Base-by-base conservation (phyloP, 2,113 vertebrate genomes). In the Myocastor coypus region DNA sequence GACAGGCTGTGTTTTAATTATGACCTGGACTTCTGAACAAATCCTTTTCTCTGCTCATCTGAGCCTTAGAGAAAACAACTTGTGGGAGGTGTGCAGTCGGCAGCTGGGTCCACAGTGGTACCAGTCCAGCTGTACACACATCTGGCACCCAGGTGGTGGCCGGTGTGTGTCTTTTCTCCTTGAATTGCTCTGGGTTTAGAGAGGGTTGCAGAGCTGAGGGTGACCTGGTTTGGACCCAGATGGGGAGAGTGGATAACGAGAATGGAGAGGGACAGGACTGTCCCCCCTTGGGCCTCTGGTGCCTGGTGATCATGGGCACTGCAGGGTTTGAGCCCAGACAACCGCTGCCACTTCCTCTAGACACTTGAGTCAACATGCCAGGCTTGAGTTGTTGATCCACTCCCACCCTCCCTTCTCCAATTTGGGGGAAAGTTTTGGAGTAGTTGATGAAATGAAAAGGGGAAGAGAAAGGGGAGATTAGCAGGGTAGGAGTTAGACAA, bases 1-100 rank as follows among this genome's bases (percentile, higher is more conserved):
- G 90, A 94, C 94, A 96, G 94, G 82, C 96, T 91, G 94, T 83
- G 87, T 92, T 97, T 97, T 97, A 95, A 97, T 97, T 97, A 96
- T 9, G 71, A 97, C 77, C 94, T 94, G 92, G 95, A 94, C 95
- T 97, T 97, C 57, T 37, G 89, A 97, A 78, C 96, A 97, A 93
- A 55, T 96, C 94, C 88, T 95, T 73, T 85, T 30, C 69, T 89
- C 80, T 64, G 94, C 26, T 16, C 68, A 61, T 78, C 88, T 94
- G 77, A 96, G 91, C 91, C 95, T 71, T 87, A 81, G 89, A 40
- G 75, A 92, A 94, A 93, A 93, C 93, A 12, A 32, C 93, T 69
- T 86, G 83, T 5, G 61, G 89, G 84, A 94, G 90, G 84, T 61
- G 66, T 73, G 85, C 30, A 1, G 37, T 87, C 20, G 10, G 93